Evolutionary conservation across 2,797 vertebrate genomes (phyloP).

Genomic region (Meda fulgida): DNA sequence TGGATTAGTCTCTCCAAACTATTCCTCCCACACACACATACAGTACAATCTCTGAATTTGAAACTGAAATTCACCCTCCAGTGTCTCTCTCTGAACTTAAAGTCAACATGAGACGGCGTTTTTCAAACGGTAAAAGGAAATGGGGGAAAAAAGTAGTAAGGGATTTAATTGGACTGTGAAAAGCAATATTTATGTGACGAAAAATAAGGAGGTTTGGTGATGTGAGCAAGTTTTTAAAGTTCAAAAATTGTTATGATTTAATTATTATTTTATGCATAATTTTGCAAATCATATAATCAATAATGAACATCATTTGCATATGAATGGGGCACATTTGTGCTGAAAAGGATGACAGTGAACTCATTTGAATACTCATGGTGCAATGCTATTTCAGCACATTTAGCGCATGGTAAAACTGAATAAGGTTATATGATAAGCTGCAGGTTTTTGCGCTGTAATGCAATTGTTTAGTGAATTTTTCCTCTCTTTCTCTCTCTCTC

Average conservation of each 20-base stretch:
- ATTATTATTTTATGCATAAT: not conserved
- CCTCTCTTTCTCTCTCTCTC: not conserved
- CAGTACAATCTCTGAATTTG: not conserved
- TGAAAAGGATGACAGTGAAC: not conserved
- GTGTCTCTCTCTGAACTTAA: constrained; percentile 2
- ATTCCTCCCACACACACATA: constrained; percentile 6
- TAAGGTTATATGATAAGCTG: not conserved
- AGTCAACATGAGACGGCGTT: not conserved
- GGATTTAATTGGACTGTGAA: not conserved
- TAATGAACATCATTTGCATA: not conserved
- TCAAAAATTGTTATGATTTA: too few relatives aligned
- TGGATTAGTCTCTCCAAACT: constrained; percentile 40
- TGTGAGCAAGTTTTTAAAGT: not conserved
- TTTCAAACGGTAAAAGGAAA: not conserved
- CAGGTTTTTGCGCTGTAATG: not conserved
- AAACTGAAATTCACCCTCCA: constrained; percentile 6
- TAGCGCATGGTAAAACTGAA: not conserved
- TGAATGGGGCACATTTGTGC: not conserved
- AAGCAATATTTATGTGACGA: not conserved
- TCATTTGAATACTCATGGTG: not conserved
- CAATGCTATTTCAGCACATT: constrained; percentile 5
- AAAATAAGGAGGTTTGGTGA: not conserved
- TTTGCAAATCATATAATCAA: not conserved
- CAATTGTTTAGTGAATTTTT: not conserved
- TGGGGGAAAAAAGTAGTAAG: not conserved